Evolutionary conservation across 2,797 vertebrate species (phyloP).

Genomic region (Microctenopoma stevenorrisi): DNA sequence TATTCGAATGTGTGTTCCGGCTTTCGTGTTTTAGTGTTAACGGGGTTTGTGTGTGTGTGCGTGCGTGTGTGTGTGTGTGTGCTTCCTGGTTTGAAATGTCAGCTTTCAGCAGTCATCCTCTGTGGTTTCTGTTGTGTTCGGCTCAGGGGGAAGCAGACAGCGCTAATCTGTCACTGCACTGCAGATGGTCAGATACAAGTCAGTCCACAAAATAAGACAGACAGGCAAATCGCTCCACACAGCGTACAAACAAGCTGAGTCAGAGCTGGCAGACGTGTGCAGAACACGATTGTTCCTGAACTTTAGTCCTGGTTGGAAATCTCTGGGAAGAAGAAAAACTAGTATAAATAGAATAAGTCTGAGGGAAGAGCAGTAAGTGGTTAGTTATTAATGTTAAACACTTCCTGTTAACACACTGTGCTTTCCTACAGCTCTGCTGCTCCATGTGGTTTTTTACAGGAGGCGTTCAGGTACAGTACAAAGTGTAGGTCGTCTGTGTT

Average conservation of each 20-base stretch:
- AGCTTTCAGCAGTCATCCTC: conserved; percentile 52
- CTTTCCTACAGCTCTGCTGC: too few relatives aligned
- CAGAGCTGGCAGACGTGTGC: conserved; percentile 12
- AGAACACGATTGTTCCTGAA: conserved; percentile 3
- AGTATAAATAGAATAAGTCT: too few relatives aligned
- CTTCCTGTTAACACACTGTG: too few relatives aligned
- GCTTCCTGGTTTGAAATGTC: conserved; percentile 65
- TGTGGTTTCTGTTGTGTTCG: conserved; percentile 52
- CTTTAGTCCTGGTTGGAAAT: background rate
- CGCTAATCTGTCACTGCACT: conserved; percentile 48
- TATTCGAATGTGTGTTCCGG: conserved; percentile 13
- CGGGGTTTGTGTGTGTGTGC: background rate
- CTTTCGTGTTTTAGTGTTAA: background rate
- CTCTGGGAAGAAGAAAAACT: too few relatives aligned
- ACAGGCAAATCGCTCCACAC: conserved; percentile 2
- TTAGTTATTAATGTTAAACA: too few relatives aligned
- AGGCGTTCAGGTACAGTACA: too few relatives aligned
- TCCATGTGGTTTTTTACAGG: too few relatives aligned
- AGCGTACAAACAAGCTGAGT: conserved; percentile 17
- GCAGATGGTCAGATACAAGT: conserved; percentile 52
- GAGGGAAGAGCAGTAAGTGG: too few relatives aligned
- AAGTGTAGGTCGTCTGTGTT: too few relatives aligned
- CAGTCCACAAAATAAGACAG: conserved; percentile 27
- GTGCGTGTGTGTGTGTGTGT: too few relatives aligned
- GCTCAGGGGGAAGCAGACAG: conserved; percentile 40